Evolutionary conservation across 1,140 invertebrate species (phyloP).

Genomic region (Myzus persicae): DNA sequence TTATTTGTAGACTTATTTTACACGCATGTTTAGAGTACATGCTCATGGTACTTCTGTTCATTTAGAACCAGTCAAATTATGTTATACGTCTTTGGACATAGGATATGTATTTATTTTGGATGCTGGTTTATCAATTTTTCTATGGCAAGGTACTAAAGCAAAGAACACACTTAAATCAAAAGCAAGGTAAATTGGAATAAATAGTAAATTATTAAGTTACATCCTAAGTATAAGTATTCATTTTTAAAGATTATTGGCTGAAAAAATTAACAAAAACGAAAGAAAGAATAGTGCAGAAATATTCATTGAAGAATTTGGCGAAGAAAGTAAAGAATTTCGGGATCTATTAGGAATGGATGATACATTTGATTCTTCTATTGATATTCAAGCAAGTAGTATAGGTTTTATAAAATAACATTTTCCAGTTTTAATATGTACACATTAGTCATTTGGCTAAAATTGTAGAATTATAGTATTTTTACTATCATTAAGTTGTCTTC

Average conservation of each 20-base stretch:
- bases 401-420: background rate
- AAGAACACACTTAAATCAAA: conserved; percentile 97
- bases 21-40: conserved; percentile 88
- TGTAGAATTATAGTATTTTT: background rate
- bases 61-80: conserved; percentile 85
- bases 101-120: conserved; percentile 93
- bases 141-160: conserved; percentile 92
- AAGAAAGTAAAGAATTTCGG: conserved; percentile 89
- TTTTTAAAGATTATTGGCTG: conserved; percentile 81
- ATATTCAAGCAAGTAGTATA: conserved; percentile 29
- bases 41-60: conserved; percentile 85
- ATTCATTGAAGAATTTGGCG: conserved; percentile 80
- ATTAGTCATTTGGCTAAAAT: background rate
- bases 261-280: conserved; percentile 99
- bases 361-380: conserved; percentile 63
- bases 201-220: conserved; percentile 71
- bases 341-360: conserved; percentile 70
- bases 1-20: conserved; percentile 76
- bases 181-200: conserved; percentile 72
- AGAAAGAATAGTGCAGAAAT: conserved; percentile 95
- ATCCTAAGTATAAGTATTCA: background rate
- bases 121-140: conserved; percentile 83
- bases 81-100: conserved; percentile 80
- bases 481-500: background rate
- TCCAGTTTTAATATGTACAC: too few species aligned